Percentiles rank a stretch among this genome's conserved stretches.
phyloP scores from a whole-genome alignment of 2,797 vertebrate species.

The Melopsittacus undulatus region DNA sequence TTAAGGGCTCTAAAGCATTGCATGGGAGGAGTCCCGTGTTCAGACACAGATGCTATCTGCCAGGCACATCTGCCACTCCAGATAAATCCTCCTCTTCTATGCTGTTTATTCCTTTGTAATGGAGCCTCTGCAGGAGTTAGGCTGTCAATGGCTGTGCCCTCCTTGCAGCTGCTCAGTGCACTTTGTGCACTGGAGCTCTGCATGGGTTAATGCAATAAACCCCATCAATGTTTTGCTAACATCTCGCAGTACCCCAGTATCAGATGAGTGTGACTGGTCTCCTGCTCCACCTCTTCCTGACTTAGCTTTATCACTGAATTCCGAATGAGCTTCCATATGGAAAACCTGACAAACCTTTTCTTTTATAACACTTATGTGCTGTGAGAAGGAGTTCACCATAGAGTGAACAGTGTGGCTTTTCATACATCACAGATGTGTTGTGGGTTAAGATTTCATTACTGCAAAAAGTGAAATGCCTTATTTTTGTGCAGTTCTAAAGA shows the following conservation, averaged over 20 bases:
- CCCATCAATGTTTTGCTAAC: neutral
- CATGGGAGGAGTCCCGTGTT: neutral
- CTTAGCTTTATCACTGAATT: constrained; percentile 3
- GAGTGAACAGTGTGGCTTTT: neutral
- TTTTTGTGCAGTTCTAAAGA: neutral
- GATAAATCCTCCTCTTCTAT: neutral
- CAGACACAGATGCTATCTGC: neutral
- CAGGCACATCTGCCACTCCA: neutral
- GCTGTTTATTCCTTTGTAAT: neutral
- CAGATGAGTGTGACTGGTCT: neutral
- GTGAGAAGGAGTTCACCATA: rapidly evolving
- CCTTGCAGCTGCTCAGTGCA: neutral
- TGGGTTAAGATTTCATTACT: neutral
- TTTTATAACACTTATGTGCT: neutral
- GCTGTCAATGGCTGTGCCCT: neutral
- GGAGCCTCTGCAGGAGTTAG: neutral
- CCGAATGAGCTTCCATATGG: neutral
- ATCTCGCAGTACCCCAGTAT: neutral
- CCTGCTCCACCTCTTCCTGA: constrained; percentile 54
- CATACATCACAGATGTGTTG: neutral
- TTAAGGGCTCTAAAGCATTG: neutral
- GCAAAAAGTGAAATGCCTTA: neutral
- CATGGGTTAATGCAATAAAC: neutral
- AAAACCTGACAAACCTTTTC: neutral
- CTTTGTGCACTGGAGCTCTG: neutral